Evolutionary conservation across 2,797 vertebrate species (phyloP).

Genomic region (Trachurus trachurus): DNA sequence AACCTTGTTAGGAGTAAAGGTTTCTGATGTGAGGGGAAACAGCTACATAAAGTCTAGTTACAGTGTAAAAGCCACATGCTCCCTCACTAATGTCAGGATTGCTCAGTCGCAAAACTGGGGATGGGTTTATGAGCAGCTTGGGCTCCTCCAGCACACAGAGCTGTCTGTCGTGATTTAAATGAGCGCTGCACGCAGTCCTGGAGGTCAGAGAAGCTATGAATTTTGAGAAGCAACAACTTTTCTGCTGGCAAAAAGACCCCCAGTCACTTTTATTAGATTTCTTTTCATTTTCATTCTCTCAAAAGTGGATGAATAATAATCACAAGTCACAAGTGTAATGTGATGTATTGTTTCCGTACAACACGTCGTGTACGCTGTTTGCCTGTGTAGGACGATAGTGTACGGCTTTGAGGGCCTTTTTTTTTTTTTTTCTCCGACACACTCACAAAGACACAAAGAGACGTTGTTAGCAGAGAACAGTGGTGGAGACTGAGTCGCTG

Average conservation of each 20-base stretch:
- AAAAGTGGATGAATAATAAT: conserved; percentile 46
- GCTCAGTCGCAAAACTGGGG: conserved; percentile 27
- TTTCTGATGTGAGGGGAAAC: background rate
- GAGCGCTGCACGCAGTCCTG: conserved; percentile 40
- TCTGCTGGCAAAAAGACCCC: conserved; percentile 45
- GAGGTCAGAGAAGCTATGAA: conserved; percentile 57
- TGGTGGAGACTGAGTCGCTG: conserved; percentile 37
- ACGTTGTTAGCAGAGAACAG: conserved; percentile 35
- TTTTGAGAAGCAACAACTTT: conserved; percentile 46
- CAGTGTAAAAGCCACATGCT: conserved; percentile 32
- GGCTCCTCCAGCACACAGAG: conserved; percentile 42
- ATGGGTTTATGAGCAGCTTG: conserved; percentile 49
- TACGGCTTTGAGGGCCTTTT: background rate
- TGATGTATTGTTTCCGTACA: conserved; percentile 42
- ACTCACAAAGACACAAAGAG: conserved; percentile 22
- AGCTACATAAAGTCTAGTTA: conserved; percentile 46
- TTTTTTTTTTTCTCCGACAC: conserved; percentile 26
- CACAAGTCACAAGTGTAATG: conserved; percentile 46
- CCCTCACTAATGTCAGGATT: conserved; percentile 38
- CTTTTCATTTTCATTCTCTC: conserved; percentile 43
- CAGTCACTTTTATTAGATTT: conserved; percentile 56
- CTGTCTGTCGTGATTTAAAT: conserved; percentile 49
- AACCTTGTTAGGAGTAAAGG: conserved; percentile 26
- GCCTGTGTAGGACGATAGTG: conserved; percentile 20
- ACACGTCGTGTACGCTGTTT: background rate